Conservation (phyloP, 2,113 vertebrate species). For the Thunnus maccoyii region DNA sequence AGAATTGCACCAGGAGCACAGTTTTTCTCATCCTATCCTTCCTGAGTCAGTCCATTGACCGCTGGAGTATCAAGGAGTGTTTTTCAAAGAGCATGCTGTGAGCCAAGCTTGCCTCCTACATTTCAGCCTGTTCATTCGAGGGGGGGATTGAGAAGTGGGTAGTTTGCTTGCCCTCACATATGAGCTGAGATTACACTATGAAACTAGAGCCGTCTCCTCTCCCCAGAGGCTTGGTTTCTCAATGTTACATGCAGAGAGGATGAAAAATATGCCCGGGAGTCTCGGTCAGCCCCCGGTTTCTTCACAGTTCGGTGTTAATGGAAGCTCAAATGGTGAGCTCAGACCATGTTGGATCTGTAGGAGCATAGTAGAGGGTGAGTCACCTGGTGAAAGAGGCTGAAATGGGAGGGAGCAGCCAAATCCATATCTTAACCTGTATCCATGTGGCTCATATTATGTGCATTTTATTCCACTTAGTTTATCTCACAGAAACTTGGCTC, state of each 20-base stretch:
- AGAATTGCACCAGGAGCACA: neutral
- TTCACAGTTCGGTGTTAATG: conserved; percentile 67
- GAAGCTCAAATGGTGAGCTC: conserved; percentile 62
- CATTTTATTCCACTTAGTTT: neutral
- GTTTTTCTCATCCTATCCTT: conserved; percentile 23
- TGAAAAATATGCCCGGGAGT: conserved; percentile 66
- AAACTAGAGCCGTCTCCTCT: conserved; percentile 61
- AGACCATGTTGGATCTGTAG: conserved; percentile 38
- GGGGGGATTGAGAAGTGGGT: conserved; percentile 33
- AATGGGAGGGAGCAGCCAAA: neutral
- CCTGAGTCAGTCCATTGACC: conserved; percentile 47
- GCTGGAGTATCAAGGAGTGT: conserved; percentile 34
- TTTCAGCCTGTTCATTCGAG: conserved; percentile 47
- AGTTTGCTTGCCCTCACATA: conserved; percentile 58
- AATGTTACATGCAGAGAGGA: conserved; percentile 56
- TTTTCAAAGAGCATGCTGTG: conserved; percentile 54
- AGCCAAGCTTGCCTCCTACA: conserved; percentile 65
- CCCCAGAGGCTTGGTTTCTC: conserved; percentile 61
- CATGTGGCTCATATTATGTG: neutral
- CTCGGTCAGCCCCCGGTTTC: conserved; percentile 35
- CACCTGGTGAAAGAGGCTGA: conserved; percentile 30
- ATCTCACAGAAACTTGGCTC: neutral
- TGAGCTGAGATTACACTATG: conserved; percentile 67
- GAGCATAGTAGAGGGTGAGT: conserved; percentile 45
- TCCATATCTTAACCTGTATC: neutral